A percentile compares a stretch with the other conserved stretches of the same genome.
phyloP scores from a whole-genome alignment of 2,797 vertebrate genomes.

The Tadarida brasiliensis region DNA sequence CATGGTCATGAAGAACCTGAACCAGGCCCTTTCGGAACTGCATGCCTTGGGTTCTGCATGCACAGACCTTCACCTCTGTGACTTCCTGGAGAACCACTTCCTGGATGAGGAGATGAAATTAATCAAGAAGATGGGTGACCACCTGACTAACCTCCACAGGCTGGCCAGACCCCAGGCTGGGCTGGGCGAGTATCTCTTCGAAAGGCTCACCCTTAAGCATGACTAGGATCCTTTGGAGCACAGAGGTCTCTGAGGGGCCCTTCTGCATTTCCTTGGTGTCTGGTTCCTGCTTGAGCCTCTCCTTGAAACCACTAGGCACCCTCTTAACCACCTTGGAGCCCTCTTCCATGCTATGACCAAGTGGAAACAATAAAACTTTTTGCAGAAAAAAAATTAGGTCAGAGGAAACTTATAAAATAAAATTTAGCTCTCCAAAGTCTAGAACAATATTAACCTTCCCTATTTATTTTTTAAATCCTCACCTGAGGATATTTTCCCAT shows the following conservation, averaged over 20 bases:
- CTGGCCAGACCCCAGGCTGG: too few species aligned
- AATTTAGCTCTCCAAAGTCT: conserved; percentile 7
- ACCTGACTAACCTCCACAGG: neutral
- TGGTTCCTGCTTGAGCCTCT: neutral
- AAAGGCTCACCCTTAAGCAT: neutral
- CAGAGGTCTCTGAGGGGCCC: neutral
- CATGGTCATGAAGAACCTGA: neutral
- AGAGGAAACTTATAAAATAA: neutral
- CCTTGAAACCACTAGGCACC: neutral
- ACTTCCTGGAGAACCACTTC: neutral
- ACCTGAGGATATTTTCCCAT: too few species aligned
- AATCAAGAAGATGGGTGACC: neutral
- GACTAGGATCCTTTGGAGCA: neutral
- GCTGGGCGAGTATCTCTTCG: neutral
- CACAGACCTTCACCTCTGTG: neutral
- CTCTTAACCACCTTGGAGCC: neutral
- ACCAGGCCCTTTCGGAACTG: neutral
- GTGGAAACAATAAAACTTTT: neutral
- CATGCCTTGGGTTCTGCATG: neutral
- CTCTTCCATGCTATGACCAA: neutral
- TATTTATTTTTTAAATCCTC: neutral
- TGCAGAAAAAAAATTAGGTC: neutral
- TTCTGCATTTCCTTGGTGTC: neutral
- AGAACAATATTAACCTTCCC: neutral
- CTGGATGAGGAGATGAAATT: neutral